These are phyloP conservation scores for Neomorphus geoffroyi DNA, from an alignment of 2,797 vertebrate genomes.

Conservation along the genomic window DNA sequence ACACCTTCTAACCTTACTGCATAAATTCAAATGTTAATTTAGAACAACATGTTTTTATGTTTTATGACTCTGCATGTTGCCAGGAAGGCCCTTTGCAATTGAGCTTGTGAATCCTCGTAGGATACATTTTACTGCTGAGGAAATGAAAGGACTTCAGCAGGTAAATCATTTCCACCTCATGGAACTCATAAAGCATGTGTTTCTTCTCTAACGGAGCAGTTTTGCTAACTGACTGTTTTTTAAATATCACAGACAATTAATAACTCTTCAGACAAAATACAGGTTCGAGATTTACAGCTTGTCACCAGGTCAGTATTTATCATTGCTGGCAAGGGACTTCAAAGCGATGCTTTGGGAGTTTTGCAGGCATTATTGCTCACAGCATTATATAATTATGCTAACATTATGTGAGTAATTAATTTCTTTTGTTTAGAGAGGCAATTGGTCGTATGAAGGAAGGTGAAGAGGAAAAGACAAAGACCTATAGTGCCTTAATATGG, in stretches of 20 bases:
- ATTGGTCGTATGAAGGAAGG: slow-evolving; percentile 95
- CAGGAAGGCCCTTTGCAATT: slow-evolving; percentile 95
- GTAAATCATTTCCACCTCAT: slow-evolving; percentile 72
- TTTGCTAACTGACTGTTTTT: slow-evolving; percentile 45
- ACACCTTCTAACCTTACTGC: slow-evolving; percentile 54
- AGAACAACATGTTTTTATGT: slow-evolving; percentile 58
- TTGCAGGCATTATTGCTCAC: background rate
- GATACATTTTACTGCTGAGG: slow-evolving; percentile 74
- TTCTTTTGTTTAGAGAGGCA: slow-evolving; percentile 85
- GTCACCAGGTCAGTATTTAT: slow-evolving; percentile 86
- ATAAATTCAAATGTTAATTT: slow-evolving; percentile 52
- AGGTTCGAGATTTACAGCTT: slow-evolving; percentile 93
- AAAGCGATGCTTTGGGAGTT: background rate
- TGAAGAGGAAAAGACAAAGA: slow-evolving; percentile 97
- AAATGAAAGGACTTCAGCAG: slow-evolving; percentile 92
- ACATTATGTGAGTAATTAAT: slow-evolving; percentile 10
- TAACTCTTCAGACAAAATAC: slow-evolving; percentile 90
- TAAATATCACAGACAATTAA: slow-evolving; percentile 86
- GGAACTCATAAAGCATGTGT: background rate
- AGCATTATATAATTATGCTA: background rate
- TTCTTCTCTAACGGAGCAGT: background rate
- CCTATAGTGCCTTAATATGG: slow-evolving; percentile 95
- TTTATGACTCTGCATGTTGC: slow-evolving; percentile 44
- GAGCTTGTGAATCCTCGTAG: slow-evolving; percentile 93
- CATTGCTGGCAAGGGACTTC: background rate